These are phyloP conservation scores for Orientallactaga sibirica DNA, from an alignment of 2,797 vertebrate species.

Conservation along the genomic window DNA sequence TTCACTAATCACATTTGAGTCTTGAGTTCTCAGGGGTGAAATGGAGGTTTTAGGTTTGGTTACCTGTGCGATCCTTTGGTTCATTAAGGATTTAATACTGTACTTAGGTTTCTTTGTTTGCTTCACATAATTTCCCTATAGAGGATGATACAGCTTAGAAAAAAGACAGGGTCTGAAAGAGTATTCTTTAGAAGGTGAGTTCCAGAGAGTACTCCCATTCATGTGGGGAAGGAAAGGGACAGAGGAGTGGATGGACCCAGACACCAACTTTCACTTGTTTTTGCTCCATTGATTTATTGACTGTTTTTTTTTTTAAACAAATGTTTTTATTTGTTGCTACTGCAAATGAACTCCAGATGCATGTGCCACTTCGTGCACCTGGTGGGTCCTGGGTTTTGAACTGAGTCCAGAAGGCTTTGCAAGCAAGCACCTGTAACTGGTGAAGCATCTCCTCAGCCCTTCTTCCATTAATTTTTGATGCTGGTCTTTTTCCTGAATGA, in stretches of 20 bases:
- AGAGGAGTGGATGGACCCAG: not conserved
- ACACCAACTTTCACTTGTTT: not conserved
- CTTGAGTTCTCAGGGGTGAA: constrained; percentile 35
- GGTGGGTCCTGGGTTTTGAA: no score
- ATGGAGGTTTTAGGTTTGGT: not conserved
- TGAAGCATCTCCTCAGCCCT: no score
- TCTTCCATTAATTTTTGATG: constrained; percentile 12
- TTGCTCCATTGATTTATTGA: not conserved
- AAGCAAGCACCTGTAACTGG: no score
- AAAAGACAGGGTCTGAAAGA: not conserved
- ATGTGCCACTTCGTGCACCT: no score
- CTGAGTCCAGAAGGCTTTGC: no score
- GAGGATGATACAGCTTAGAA: not conserved
- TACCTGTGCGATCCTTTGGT: not conserved
- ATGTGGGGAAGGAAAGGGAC: not conserved
- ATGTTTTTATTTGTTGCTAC: no score
- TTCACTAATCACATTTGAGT: constrained; percentile 27
- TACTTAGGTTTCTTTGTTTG: constrained; percentile 51
- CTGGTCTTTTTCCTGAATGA: not conserved
- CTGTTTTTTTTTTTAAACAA: no score
- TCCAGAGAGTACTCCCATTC: not conserved
- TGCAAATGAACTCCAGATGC: no score
- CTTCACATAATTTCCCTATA: not conserved
- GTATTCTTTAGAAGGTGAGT: not conserved
- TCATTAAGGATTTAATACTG: not conserved